phyloP scores from a whole-genome alignment of 2,113 vertebrate species.

The Pyxicephalus adspersus region DNA sequence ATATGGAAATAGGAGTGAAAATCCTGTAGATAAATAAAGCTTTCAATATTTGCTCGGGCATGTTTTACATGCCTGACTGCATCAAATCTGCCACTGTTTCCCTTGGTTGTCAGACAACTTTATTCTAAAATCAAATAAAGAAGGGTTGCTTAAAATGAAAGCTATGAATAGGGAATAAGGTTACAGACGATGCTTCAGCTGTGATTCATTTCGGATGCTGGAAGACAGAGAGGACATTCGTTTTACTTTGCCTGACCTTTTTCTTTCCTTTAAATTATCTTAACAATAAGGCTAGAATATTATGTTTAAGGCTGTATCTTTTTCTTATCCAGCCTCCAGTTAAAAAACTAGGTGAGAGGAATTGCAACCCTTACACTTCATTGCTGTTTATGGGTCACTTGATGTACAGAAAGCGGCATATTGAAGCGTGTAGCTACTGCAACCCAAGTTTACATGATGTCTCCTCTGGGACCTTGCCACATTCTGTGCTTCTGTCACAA shows the following conservation, averaged over 20 bases:
- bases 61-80: conserved; percentile 30
- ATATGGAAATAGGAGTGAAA: conserved; percentile 52
- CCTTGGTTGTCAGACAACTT: conserved; percentile 37
- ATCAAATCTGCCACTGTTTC: conserved; percentile 26
- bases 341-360: conserved; percentile 47
- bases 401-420: conserved; percentile 43
- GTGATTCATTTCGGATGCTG: conserved; percentile 46
- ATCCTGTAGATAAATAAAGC: conserved; percentile 52
- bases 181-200: conserved; percentile 56
- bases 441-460: conserved; percentile 22
- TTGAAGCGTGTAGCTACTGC: conserved; percentile 39
- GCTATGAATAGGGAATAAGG: conserved; percentile 46
- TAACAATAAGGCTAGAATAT: conserved; percentile 48
- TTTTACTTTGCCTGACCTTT: conserved; percentile 47
- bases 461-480: conserved; percentile 29
- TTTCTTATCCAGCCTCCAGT: conserved; percentile 13
- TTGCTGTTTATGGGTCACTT: conserved; percentile 45
- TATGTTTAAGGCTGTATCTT: conserved; percentile 48
- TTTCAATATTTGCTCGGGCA: conserved; percentile 35
- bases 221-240: conserved; percentile 43
- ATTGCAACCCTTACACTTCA: conserved; percentile 46
- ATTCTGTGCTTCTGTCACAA: conserved; percentile 50
- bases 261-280: conserved; percentile 44
- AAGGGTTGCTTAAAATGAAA: conserved; percentile 52
- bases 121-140: conserved; percentile 51